Percentiles rank a stretch among this genome's conserved stretches.
Conservation (phyloP, 2,113 vertebrate genomes). For the Arizona elegans region DNA sequence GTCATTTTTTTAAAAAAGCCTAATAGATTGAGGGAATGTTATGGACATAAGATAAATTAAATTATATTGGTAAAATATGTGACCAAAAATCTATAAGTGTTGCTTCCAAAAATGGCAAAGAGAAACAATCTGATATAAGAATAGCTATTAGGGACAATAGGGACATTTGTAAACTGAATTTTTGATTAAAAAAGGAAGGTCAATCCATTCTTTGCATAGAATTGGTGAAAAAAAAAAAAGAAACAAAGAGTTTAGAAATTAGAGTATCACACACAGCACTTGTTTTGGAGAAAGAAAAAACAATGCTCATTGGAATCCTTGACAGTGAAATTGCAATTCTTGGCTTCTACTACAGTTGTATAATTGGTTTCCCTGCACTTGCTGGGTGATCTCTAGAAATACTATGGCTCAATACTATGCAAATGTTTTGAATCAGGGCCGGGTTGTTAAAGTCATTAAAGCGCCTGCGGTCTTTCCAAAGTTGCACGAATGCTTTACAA, state of each 20-base stretch:
- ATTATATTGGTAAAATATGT: background rate
- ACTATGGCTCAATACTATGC: background rate
- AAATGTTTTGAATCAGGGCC: background rate
- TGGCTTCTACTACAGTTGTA: background rate
- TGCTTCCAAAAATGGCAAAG: background rate
- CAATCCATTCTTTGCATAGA: background rate
- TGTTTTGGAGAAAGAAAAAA: background rate
- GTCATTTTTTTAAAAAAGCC: background rate
- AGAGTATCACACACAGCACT: background rate
- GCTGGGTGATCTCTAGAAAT: background rate
- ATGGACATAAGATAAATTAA: background rate
- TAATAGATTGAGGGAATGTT: background rate
- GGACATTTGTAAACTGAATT: background rate
- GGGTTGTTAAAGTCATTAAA: background rate
- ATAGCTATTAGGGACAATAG: background rate
- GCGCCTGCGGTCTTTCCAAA: background rate
- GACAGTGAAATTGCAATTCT: background rate
- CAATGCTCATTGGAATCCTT: background rate
- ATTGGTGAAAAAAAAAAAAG: background rate
- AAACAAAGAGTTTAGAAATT: background rate
- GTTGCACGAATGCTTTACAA: background rate
- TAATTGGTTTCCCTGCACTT: background rate
- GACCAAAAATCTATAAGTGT: background rate
- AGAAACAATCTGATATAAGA: background rate
- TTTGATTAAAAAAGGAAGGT: background rate